phyloP scores from a whole-genome alignment of 1,140 invertebrate species.

The Harpegnathos saltator region DNA sequence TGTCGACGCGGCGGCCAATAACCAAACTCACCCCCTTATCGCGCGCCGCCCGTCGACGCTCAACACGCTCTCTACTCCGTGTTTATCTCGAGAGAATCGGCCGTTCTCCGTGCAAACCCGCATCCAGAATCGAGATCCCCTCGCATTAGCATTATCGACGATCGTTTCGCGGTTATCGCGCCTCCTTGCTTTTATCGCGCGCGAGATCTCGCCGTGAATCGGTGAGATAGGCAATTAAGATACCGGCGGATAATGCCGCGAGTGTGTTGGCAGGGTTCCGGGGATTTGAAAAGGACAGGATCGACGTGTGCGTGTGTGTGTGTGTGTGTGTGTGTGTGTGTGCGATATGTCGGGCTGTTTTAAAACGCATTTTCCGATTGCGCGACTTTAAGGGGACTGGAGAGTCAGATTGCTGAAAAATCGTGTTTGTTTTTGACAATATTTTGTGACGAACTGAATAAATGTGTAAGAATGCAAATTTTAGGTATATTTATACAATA shows the following conservation, averaged over 20 bases:
- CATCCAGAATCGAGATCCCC: not conserved
- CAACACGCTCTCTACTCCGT: conserved; percentile 31
- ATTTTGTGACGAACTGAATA: too few relatives aligned
- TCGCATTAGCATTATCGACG: conserved; percentile 4
- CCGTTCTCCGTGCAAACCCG: conserved; percentile 3
- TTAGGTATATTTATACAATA: too few relatives aligned
- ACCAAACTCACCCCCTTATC: conserved; percentile 63
- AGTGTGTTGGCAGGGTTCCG: not conserved
- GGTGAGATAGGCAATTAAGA: not conserved
- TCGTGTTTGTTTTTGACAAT: too few relatives aligned
- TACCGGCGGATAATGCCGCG: not conserved
- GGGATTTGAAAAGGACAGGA: not conserved
- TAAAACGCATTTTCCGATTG: not conserved
- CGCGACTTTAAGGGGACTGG: too few relatives aligned
- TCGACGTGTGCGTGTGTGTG: too few relatives aligned
- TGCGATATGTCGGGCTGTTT: not conserved
- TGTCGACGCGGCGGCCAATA: conserved; percentile 20
- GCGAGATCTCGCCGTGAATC: not conserved
- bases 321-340: too few relatives aligned
- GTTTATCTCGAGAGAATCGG: conserved; percentile 32
- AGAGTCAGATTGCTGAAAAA: too few relatives aligned
- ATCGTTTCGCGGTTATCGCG: conserved; percentile 2
- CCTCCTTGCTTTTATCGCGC: not conserved
- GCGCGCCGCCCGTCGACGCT: conserved; percentile 1
- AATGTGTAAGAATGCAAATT: too few relatives aligned